Conservation (phyloP, 53 echinoderm and acorn worm genomes). For the Paelopatides confundens region DNA sequence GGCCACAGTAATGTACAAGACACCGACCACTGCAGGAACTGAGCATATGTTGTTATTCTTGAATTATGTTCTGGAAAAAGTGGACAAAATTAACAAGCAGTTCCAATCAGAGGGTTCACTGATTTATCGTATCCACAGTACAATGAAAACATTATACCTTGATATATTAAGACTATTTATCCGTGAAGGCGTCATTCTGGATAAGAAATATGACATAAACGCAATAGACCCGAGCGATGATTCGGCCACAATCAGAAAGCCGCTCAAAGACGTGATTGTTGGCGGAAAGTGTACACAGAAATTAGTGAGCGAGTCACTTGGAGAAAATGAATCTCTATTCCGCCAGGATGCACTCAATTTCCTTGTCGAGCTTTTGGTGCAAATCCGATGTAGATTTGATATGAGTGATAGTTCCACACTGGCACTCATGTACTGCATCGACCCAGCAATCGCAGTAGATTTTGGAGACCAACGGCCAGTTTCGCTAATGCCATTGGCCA, state of each 20-base stretch:
- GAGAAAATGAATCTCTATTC: background rate
- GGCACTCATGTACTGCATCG: background rate
- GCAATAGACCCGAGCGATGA: background rate
- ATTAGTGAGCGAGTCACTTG: background rate
- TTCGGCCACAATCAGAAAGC: background rate
- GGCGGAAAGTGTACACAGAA: background rate
- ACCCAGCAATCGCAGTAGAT: background rate
- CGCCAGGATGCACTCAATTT: background rate
- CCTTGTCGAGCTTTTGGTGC: background rate
- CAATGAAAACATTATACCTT: background rate
- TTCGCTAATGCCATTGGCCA: constrained; percentile 14
- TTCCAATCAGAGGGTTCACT: constrained; percentile 8
- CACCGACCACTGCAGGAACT: constrained; percentile 14
- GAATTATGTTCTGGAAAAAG: constrained; percentile 30
- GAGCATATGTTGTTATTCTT: constrained; percentile 24
- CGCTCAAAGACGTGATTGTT: constrained; percentile 1
- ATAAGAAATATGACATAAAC: background rate
- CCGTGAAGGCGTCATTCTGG: constrained; percentile 11
- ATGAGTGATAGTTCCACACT: background rate
- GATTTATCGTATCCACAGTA: background rate
- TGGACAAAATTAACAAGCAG: background rate
- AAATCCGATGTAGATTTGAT: constrained; percentile 1
- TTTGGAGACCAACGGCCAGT: background rate
- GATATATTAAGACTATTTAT: constrained; percentile 9
- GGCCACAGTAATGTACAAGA: background rate